Evolutionary conservation across 2,797 vertebrate species (phyloP), one percentile per base, ranked within the genome.

Genomic region (Benthosema pterotum): DNA sequence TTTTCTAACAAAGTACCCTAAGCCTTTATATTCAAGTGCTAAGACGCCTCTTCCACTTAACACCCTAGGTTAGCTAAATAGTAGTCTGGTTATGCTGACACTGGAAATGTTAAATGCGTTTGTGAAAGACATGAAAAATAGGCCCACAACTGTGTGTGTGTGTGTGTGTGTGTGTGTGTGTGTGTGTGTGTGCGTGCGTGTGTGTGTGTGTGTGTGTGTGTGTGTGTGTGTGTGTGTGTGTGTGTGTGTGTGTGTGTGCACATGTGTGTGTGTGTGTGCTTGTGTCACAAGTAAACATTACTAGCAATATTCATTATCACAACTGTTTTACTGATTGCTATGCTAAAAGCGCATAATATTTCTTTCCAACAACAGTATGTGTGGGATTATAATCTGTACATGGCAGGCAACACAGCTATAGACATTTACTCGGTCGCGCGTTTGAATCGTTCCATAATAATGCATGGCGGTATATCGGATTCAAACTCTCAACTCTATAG

Each of bases 371-470:
- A 11, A 67, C n/a, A n/a, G n/a, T n/a, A n/a, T 14, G 45, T 28
- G 38, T 16, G 49, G 55, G 70, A 42, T 42, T 42, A 38, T 71
- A 70, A 54, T 71, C 63, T 69, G 48, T 75, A 78, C 72, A 78
- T 57, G 78, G 81, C 80, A 83, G 82, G 77, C 75, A 56, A 74
- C 58, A 62, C 58, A 71, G 79, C 64, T 72, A 54, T 74, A 46
- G 17, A 8, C 47, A 14, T 57, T 67, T 42, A 73, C 60, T 75
- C 42, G 48, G 49, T 71, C 48, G 18, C 46, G 43, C 73, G 57
- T 28, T 28, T 56, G 51, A 75, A 70, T 78, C 45, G 53, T n/a
- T 8, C 3, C 7, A 15, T 63, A n/a, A n/a, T n/a, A n/a, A 43
- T 52, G 13, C 1, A 25, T 38, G 32, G 32, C 3, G 32, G 19